These are phyloP conservation scores for Hypanus sabinus DNA, from an alignment of 2,113 vertebrate genomes.

Conservation along the genomic window DNA sequence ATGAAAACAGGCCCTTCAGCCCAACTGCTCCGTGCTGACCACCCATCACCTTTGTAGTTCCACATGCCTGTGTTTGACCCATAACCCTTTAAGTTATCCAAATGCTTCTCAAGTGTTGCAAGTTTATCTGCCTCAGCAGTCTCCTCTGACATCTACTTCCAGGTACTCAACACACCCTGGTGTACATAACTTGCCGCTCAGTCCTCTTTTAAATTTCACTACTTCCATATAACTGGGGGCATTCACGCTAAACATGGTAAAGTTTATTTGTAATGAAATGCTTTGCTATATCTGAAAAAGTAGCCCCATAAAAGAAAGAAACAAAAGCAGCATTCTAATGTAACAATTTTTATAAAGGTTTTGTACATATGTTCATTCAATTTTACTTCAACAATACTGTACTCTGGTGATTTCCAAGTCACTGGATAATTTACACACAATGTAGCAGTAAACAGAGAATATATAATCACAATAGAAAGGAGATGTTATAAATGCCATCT, in stretches of 20 bases:
- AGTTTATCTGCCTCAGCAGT: too few species aligned
- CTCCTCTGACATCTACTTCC: too few species aligned
- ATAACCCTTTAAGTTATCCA: too few species aligned
- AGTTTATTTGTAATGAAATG: background rate
- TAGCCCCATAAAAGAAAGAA: background rate
- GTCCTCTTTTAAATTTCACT: too few species aligned
- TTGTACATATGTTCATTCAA: background rate
- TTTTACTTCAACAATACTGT: background rate
- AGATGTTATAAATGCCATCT: background rate
- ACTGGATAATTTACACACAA: background rate
- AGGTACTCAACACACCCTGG: too few species aligned
- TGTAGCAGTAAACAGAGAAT: background rate
- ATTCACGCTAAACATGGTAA: background rate
- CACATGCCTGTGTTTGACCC: too few species aligned
- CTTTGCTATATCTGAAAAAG: background rate
- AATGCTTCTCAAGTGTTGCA: too few species aligned
- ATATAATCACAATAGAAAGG: background rate
- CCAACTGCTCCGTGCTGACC: too few species aligned
- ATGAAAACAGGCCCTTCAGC: too few species aligned
- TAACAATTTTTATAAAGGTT: background rate
- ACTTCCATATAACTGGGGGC: background rate
- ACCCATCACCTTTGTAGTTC: too few species aligned
- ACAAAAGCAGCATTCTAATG: background rate
- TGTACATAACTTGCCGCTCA: too few species aligned
- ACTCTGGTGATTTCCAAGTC: background rate